A percentile compares a stretch with the other conserved stretches of the same genome.
Conservation (phyloP, 1,140 invertebrate species). For the Scaptodrosophila lebanonensis region DNA sequence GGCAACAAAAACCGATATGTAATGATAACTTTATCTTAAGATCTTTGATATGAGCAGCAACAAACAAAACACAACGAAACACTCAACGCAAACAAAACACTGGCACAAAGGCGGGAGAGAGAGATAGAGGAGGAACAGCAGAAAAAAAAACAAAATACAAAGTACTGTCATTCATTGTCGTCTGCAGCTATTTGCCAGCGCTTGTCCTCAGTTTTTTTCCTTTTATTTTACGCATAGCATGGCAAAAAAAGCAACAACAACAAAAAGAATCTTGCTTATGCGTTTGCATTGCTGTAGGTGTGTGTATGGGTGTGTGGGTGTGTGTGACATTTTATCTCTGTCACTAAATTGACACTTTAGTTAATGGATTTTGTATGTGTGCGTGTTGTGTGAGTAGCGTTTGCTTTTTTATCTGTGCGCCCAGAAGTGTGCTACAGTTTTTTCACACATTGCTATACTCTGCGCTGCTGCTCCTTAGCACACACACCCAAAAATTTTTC, state of each 20-base stretch:
- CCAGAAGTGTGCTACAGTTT: conserved; percentile 1
- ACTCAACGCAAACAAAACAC: conserved; percentile 32
- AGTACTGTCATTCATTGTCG: conserved; percentile 69
- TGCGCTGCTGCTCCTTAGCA: conserved; percentile 52
- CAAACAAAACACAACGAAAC: conserved; percentile 26
- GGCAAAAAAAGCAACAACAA: conserved; percentile 16
- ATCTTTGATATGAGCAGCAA: conserved; percentile 49
- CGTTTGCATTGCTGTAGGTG: conserved; percentile 7
- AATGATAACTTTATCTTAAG: conserved; percentile 61
- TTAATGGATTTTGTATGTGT: conserved; percentile 75
- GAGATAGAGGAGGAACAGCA: conserved; percentile 20
- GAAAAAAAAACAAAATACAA: conserved; percentile 49
- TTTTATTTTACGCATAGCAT: conserved; percentile 25
- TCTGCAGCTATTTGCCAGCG: conserved; percentile 44
- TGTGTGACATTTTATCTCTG: conserved; percentile 75
- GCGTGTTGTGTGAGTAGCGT: conserved; percentile 53
- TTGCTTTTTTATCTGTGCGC: conserved; percentile 47
- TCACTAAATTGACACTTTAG: conserved; percentile 76
- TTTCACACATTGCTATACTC: conserved; percentile 9
- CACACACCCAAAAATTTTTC: too few species aligned
- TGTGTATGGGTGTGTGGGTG: conserved; percentile 20
- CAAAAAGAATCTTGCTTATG: conserved; percentile 5
- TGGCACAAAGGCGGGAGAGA: not conserved
- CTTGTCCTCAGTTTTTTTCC: conserved; percentile 12
- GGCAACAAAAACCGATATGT: conserved; percentile 40